Percentiles rank a stretch among this genome's conserved stretches.
These are phyloP conservation scores for Albula glossodonta DNA, from an alignment of 2,113 vertebrate species.

Conservation along the genomic window DNA sequence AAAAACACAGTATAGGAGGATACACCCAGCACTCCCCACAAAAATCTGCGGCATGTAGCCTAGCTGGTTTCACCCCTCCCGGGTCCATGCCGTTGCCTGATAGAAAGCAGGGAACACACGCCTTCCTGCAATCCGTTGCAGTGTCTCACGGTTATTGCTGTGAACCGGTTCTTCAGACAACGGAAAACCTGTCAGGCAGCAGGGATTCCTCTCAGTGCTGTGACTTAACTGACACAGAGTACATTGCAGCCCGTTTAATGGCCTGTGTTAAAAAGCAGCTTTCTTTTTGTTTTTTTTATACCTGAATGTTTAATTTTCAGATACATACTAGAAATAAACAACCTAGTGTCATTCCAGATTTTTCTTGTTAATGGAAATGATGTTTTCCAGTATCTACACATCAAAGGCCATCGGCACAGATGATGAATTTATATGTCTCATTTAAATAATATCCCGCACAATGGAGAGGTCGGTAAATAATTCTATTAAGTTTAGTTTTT, in stretches of 20 bases:
- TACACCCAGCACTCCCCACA: constrained; percentile 10
- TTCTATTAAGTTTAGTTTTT: no score
- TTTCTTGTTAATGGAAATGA: no score
- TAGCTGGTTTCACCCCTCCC: not conserved
- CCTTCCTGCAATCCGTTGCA: not conserved
- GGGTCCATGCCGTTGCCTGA: not conserved
- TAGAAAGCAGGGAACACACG: not conserved
- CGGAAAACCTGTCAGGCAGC: not conserved
- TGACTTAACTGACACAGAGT: not conserved
- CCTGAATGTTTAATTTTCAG: constrained; percentile 24
- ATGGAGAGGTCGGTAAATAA: no score
- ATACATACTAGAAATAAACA: not conserved
- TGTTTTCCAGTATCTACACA: no score
- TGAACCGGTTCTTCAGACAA: not conserved
- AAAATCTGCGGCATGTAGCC: constrained; percentile 3
- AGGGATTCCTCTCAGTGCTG: not conserved
- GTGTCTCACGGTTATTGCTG: not conserved
- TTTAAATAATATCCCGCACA: no score
- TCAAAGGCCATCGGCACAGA: no score
- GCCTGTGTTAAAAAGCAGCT: not conserved
- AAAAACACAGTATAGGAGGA: not conserved
- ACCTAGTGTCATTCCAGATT: no score
- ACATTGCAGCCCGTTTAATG: not conserved
- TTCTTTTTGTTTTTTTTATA: constrained; percentile 8
- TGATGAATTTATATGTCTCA: no score